Evolutionary conservation across 1,140 invertebrate species (phyloP).

Genomic region (Cyrtorhinus lividipennis): DNA sequence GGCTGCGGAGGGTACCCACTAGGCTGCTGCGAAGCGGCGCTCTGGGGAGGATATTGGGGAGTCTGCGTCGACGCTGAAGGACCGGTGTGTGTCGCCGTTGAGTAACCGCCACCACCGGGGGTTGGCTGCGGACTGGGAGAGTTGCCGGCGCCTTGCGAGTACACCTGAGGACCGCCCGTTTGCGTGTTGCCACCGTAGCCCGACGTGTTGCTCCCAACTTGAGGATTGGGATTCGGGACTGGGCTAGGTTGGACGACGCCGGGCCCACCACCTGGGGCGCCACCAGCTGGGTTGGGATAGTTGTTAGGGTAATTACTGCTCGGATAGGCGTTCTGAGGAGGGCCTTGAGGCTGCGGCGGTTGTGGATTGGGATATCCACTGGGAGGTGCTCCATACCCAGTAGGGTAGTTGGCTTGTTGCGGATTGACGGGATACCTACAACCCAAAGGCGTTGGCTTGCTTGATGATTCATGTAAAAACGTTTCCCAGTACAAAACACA

Average conservation of each 20-base stretch:
- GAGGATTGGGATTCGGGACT: not conserved
- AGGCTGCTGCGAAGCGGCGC: slow-evolving; percentile 4
- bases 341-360: not conserved
- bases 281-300: not conserved
- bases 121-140: not conserved
- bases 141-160: not conserved
- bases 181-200: not conserved
- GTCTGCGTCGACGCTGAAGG: slow-evolving; percentile 21
- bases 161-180: not conserved
- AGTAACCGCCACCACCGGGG: slow-evolving; percentile 6
- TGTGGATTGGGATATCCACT: slow-evolving; percentile 15
- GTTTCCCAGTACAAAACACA: not conserved
- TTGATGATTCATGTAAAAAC: too few species aligned
- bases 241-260: not conserved
- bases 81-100: slow-evolving; percentile 10
- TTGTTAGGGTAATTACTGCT: slow-evolving; percentile 9
- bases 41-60: slow-evolving; percentile 10
- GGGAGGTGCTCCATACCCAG: slow-evolving; percentile 17
- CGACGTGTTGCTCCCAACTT: not conserved
- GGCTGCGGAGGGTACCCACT: slow-evolving; percentile 6
- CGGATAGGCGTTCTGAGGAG: slow-evolving; percentile 12
- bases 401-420: slow-evolving; percentile 14
- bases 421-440: slow-evolving; percentile 16
- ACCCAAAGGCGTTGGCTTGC: not conserved
- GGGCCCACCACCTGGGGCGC: not conserved